Evolutionary conservation across 2,797 vertebrate species (phyloP).

Genomic region (Acrocephalus scirpaceus): DNA sequence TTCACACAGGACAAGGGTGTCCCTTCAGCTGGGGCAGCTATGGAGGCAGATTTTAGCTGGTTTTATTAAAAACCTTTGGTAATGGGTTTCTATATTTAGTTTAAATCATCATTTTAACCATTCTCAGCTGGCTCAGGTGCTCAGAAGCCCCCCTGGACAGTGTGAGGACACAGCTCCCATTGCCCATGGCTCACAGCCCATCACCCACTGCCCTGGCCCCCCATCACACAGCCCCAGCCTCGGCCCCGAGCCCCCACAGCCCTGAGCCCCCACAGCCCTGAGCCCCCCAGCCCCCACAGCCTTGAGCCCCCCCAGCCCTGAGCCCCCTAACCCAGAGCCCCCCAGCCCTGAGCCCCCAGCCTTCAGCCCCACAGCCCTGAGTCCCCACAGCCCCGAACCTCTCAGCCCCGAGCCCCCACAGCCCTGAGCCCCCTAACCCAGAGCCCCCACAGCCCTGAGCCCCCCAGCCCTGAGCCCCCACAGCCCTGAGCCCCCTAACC

Average conservation of each 20-base stretch:
- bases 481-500: background rate
- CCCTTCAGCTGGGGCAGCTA: background rate
- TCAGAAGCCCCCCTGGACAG: background rate
- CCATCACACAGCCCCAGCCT: background rate
- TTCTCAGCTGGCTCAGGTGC: background rate
- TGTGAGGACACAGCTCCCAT: accelerated
- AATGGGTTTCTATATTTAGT: background rate
- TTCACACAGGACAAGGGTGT: accelerated
- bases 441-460: background rate
- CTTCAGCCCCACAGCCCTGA: background rate
- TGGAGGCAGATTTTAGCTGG: background rate
- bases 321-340: background rate
- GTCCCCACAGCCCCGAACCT: background rate
- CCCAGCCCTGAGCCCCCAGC: background rate
- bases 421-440: too few relatives aligned
- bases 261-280: too few relatives aligned
- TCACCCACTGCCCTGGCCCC: background rate
- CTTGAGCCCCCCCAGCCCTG: background rate
- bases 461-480: background rate
- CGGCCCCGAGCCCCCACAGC: background rate
- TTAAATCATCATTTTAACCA: background rate
- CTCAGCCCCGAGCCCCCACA: background rate
- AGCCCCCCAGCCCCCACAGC: background rate
- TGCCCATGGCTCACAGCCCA: accelerated
- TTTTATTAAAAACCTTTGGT: background rate